Conservation (phyloP, 2,888 invertebrate species). For the Parnassius orleans region DNA sequence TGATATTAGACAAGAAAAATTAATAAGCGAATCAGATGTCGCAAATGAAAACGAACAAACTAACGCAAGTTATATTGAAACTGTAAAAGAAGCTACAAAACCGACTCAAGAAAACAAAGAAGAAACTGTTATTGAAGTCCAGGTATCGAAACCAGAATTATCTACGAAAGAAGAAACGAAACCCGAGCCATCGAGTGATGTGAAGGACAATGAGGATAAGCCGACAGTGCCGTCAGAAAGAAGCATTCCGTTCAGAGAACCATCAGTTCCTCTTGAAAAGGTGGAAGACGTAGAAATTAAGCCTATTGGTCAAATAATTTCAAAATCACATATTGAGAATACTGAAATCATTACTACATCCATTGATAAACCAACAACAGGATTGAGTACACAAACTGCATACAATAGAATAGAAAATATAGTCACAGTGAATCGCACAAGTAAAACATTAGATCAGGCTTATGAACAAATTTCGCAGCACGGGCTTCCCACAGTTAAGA, state of each 20-base stretch:
- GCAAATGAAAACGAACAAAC: conserved; percentile 31
- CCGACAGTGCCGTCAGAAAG: conserved; percentile 37
- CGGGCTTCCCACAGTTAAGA: conserved; percentile 60
- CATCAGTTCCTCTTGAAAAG: conserved; percentile 69
- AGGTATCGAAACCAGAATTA: conserved; percentile 29
- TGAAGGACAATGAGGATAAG: conserved; percentile 28
- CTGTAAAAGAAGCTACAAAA: conserved; percentile 28
- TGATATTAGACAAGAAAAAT: conserved; percentile 38
- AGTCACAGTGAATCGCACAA: conserved; percentile 69
- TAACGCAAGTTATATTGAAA: conserved; percentile 29
- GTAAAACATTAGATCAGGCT: conserved; percentile 64
- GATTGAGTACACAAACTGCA: conserved; percentile 65
- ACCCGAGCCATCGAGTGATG: conserved; percentile 25
- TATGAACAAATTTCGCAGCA: conserved; percentile 63
- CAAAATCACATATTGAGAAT: conserved; percentile 61
- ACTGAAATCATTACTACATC: conserved; percentile 67
- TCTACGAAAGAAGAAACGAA: conserved; percentile 32
- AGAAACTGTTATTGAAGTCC: conserved; percentile 31
- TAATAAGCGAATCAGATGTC: conserved; percentile 20
- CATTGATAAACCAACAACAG: conserved; percentile 51
- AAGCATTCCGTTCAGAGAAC: conserved; percentile 60
- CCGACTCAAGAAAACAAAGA: conserved; percentile 28
- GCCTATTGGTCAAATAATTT: conserved; percentile 63
- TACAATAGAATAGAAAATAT: conserved; percentile 71
- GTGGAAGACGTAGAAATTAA: conserved; percentile 75